These are phyloP conservation scores for Centropyge bicolor DNA, from an alignment of 2,797 vertebrate species.

Conservation along the genomic window DNA sequence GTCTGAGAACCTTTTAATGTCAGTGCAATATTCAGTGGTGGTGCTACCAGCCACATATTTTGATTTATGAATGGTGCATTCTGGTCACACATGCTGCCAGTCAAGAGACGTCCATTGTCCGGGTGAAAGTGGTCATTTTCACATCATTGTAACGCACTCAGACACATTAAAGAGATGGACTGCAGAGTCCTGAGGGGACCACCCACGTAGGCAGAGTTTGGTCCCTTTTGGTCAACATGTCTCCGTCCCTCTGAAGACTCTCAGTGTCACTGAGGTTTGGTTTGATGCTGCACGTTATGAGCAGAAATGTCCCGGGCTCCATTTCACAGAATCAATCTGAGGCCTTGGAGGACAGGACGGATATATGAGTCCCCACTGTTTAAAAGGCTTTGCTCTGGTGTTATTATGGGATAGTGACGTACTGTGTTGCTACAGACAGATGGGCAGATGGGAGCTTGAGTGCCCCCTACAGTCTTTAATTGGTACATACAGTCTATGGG, in stretches of 20 bases:
- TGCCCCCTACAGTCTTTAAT: conserved; percentile 71
- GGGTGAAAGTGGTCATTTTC: conserved; percentile 66
- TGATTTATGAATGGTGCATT: conserved; percentile 34
- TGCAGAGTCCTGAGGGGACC: conserved; percentile 66
- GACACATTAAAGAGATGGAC: conserved; percentile 75
- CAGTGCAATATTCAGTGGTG: not conserved
- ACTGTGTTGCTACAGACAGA: conserved; percentile 37
- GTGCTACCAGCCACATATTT: not conserved
- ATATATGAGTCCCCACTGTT: conserved; percentile 5
- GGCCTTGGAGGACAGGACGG: not conserved
- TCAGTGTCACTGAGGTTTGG: not conserved
- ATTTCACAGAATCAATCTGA: conserved; percentile 4
- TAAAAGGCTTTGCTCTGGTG: conserved; percentile 27
- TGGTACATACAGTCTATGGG: not conserved
- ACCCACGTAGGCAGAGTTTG: conserved; percentile 74
- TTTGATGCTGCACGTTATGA: not conserved
- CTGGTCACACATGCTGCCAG: conserved; percentile 55
- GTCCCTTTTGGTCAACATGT: conserved; percentile 66
- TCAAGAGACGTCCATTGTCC: conserved; percentile 60
- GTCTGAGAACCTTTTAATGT: not conserved
- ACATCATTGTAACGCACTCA: conserved; percentile 74
- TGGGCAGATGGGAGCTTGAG: conserved; percentile 41
- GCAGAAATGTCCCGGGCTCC: not conserved
- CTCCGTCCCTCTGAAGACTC: conserved; percentile 15
- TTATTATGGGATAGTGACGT: conserved; percentile 60